Conservation (phyloP, 2,888 invertebrate species). For the Pseudococcus longispinus region DNA sequence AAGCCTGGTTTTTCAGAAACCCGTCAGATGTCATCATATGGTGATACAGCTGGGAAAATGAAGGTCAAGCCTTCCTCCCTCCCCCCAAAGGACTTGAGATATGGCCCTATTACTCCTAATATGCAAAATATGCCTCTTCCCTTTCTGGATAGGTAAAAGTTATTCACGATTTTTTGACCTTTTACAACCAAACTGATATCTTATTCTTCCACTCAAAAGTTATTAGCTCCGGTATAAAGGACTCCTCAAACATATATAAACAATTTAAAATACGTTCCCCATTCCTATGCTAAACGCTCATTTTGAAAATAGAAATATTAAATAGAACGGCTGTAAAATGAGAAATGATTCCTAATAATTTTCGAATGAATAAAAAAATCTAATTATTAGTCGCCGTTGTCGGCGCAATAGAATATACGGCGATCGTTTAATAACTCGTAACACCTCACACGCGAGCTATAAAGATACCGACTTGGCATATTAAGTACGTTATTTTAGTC, state of each 20-base stretch:
- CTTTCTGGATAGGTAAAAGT: not conserved
- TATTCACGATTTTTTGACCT: not conserved
- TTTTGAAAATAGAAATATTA: not conserved
- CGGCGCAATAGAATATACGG: not conserved
- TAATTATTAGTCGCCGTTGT: not conserved
- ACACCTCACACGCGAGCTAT: conserved; percentile 22
- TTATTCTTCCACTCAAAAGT: not conserved
- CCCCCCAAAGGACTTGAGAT: too few species aligned
- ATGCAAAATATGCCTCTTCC: not conserved
- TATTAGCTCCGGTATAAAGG: not conserved
- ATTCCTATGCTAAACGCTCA: not conserved
- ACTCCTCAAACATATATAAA: not conserved
- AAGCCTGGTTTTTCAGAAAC: too few species aligned
- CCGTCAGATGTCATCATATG: too few species aligned
- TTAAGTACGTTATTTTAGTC: conserved; percentile 6
- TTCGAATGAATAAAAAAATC: not conserved
- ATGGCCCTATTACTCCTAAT: too few species aligned
- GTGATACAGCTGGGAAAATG: too few species aligned
- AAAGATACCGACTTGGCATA: conserved; percentile 28
- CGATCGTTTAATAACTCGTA: conserved; percentile 17
- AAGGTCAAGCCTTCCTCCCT: too few species aligned
- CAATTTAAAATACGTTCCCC: not conserved
- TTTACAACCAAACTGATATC: not conserved
- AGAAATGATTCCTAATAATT: not conserved
- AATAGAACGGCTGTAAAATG: not conserved